Percentiles rank a stretch among this genome's conserved stretches.
Conservation (phyloP, 2,888 invertebrate species). For the Eutolmus rufibarbis region DNA sequence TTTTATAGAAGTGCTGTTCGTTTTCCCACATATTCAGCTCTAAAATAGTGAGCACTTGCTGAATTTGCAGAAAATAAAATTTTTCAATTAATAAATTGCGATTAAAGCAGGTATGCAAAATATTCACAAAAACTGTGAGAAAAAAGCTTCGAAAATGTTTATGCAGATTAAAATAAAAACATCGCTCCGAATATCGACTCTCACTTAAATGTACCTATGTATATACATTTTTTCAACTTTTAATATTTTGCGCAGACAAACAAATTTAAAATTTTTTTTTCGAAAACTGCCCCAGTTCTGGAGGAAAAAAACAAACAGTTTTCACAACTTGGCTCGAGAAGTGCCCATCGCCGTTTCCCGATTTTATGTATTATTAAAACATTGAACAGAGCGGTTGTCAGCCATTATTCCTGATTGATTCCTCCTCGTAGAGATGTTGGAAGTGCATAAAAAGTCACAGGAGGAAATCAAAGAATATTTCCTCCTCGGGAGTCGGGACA, state of each 20-base stretch:
- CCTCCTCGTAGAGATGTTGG: background rate
- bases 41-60: background rate
- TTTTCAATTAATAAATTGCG: background rate
- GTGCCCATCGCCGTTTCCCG: background rate
- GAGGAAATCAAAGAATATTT: background rate
- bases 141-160: background rate
- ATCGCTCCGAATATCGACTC: background rate
- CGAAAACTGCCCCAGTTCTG: background rate
- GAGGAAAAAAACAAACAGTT: background rate
- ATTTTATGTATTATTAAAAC: background rate
- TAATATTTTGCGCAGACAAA: background rate
- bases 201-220: background rate
- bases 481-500: background rate
- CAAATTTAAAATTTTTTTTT: background rate
- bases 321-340: background rate
- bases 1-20: background rate
- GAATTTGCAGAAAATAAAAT: background rate
- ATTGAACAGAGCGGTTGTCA: conserved; percentile 7
- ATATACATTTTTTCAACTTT: background rate
- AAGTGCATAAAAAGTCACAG: background rate
- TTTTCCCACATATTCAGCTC: background rate
- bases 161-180: background rate
- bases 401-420: conserved; percentile 33
- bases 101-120: background rate
- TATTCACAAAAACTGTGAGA: background rate